phyloP scores from a whole-genome alignment of 2,888 invertebrate genomes.

The Nomada ruficornis region DNA sequence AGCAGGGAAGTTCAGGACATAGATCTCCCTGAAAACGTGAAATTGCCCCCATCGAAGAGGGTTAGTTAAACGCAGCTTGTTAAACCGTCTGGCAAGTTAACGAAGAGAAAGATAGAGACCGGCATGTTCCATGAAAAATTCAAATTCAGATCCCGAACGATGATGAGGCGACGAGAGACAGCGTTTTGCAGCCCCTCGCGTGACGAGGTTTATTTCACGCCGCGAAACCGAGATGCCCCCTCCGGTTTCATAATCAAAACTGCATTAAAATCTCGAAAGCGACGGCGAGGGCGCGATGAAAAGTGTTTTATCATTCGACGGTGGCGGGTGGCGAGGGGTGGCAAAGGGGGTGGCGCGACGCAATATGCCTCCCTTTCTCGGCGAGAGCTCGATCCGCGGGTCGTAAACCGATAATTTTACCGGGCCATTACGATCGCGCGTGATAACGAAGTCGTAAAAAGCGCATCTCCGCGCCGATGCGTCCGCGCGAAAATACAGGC shows the following conservation, averaged over 20 bases:
- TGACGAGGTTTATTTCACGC: constrained; percentile 60
- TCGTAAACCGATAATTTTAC: constrained; percentile 61
- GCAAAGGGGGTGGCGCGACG: constrained; percentile 49
- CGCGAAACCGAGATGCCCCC: constrained; percentile 53
- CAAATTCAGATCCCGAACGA: constrained; percentile 54
- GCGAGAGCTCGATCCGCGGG: constrained; percentile 40
- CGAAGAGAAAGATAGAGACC: constrained; percentile 4
- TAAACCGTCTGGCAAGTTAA: constrained; percentile 38
- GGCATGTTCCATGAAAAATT: constrained; percentile 58
- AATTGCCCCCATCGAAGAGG: not conserved
- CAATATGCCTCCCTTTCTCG: constrained; percentile 73
- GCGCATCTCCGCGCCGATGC: constrained; percentile 28
- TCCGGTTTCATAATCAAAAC: constrained; percentile 72
- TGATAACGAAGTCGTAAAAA: constrained; percentile 54
- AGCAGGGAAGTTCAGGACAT: not conserved
- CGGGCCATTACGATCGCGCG: constrained; percentile 50
- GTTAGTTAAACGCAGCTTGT: constrained; percentile 37
- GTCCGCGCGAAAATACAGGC: constrained; percentile 21
- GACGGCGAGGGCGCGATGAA: constrained; percentile 67
- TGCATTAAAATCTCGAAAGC: constrained; percentile 77
- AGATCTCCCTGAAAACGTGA: not conserved
- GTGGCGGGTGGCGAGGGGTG: not conserved
- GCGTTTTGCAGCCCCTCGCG: constrained; percentile 43
- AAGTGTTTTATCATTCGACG: constrained; percentile 77
- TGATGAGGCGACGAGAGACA: constrained; percentile 51